Percentiles rank a stretch among this genome's conserved stretches.
These are phyloP conservation scores for Siphlonurus alternatus DNA, from an alignment of 2,888 invertebrate species.

Conservation along the genomic window DNA sequence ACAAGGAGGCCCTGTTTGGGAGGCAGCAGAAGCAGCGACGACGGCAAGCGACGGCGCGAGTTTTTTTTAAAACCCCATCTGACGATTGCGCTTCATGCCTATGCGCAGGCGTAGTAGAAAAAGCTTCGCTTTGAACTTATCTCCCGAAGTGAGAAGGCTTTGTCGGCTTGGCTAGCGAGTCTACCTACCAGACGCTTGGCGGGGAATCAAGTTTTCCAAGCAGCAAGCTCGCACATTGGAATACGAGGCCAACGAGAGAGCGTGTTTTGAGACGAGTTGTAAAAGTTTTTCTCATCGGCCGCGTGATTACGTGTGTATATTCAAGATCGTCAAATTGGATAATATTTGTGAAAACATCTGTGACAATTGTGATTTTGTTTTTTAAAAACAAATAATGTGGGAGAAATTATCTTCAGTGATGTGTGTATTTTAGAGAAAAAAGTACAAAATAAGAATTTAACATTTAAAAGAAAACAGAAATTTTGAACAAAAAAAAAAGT, in stretches of 20 bases:
- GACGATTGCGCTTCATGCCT: not conserved
- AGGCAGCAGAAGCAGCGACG: too few species aligned
- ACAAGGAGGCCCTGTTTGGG: not conserved
- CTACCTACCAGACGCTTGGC: not conserved
- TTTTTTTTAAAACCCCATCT: not conserved
- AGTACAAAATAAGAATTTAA: not conserved
- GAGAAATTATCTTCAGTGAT: not conserved
- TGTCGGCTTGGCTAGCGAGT: not conserved
- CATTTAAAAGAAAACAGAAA: not conserved
- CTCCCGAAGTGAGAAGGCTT: not conserved
- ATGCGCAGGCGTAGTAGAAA: not conserved
- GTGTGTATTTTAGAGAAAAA: not conserved
- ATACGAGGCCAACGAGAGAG: not conserved
- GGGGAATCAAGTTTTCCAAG: not conserved
- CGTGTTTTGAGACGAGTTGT: not conserved
- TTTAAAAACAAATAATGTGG: not conserved
- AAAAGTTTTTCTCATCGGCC: not conserved
- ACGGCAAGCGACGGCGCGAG: not conserved
- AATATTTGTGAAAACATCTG: not conserved
- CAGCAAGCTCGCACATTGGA: not conserved
- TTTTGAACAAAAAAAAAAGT: not conserved
- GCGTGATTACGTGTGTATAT: not conserved
- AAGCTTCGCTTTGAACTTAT: not conserved
- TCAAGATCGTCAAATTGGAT: not conserved
- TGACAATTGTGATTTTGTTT: not conserved